Percentiles rank a stretch among this genome's conserved stretches.
Conservation (phyloP, 2,797 vertebrate genomes). For the Mus minutoides region DNA sequence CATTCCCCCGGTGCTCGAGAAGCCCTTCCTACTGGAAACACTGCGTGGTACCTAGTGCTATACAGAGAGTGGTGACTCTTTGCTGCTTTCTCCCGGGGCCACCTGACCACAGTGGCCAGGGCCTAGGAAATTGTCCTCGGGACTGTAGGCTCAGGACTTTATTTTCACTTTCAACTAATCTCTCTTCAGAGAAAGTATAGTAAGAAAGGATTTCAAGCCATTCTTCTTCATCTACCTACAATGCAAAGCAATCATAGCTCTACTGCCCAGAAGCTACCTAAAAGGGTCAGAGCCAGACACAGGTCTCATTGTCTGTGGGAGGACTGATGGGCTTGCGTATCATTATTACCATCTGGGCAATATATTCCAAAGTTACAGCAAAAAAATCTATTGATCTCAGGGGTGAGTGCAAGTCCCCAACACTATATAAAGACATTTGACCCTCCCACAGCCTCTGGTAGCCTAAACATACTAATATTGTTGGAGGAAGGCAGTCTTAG, state of each 20-base stretch:
- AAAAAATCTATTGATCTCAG: not conserved
- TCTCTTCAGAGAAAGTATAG: not conserved
- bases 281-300: conserved; percentile 3
- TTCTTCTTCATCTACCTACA: conserved; percentile 17
- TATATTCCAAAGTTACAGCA: not conserved
- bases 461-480: not conserved
- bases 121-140: not conserved
- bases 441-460: not conserved
- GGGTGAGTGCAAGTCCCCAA: not conserved
- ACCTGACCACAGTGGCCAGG: not conserved
- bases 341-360: not conserved
- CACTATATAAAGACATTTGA: not conserved
- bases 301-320: not conserved
- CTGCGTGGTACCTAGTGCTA: not conserved
- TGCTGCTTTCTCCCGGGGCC: not conserved
- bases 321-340: not conserved
- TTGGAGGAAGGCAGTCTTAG: not conserved
- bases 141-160: not conserved
- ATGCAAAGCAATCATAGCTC: not conserved
- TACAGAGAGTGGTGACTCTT: not conserved
- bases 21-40: not conserved
- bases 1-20: not conserved
- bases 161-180: conserved; percentile 17
- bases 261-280: not conserved
- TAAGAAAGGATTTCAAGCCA: conserved; percentile 18